Evolutionary conservation across 2,797 vertebrate species (phyloP).

Genomic region (Capromys pilorides): DNA sequence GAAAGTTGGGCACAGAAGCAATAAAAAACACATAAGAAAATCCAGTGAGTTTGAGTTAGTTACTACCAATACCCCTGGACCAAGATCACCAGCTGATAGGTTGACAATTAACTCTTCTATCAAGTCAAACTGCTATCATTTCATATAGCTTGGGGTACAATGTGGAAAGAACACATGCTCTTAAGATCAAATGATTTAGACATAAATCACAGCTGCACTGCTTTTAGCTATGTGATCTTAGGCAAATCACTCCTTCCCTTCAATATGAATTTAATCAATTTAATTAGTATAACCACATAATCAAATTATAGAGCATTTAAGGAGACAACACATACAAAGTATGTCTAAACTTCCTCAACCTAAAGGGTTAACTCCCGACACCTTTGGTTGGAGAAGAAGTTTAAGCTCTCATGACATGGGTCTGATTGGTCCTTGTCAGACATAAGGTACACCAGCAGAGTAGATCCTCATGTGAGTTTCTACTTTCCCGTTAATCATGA

Average conservation of each 20-base stretch:
- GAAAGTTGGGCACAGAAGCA: slow-evolving; percentile 43
- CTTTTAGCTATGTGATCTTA: slow-evolving; percentile 43
- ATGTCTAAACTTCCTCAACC: too few species aligned
- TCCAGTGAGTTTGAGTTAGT: slow-evolving; percentile 52
- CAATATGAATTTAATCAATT: slow-evolving; percentile 14
- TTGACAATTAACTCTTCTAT: slow-evolving; percentile 41
- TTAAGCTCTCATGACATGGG: slow-evolving; percentile 7
- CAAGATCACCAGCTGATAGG: slow-evolving; percentile 8
- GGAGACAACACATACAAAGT: slow-evolving; percentile 15
- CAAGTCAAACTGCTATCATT: slow-evolving; percentile 39
- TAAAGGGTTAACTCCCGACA: slow-evolving; percentile 34
- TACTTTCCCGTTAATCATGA: not conserved
- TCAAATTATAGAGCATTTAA: slow-evolving; percentile 18
- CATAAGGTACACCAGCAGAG: not conserved
- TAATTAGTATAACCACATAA: not conserved
- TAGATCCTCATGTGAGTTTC: slow-evolving; percentile 28
- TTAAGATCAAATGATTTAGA: not conserved
- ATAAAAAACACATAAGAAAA: slow-evolving; percentile 51
- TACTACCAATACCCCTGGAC: slow-evolving; percentile 56
- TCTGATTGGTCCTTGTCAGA: slow-evolving; percentile 13
- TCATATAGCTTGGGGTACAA: not conserved
- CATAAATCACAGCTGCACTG: slow-evolving; percentile 31
- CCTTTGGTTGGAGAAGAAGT: not conserved
- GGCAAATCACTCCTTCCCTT: slow-evolving; percentile 40
- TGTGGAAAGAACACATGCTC: not conserved